Conservation (phyloP, 2,797 vertebrate genomes). For the Acanthopagrus latus region DNA sequence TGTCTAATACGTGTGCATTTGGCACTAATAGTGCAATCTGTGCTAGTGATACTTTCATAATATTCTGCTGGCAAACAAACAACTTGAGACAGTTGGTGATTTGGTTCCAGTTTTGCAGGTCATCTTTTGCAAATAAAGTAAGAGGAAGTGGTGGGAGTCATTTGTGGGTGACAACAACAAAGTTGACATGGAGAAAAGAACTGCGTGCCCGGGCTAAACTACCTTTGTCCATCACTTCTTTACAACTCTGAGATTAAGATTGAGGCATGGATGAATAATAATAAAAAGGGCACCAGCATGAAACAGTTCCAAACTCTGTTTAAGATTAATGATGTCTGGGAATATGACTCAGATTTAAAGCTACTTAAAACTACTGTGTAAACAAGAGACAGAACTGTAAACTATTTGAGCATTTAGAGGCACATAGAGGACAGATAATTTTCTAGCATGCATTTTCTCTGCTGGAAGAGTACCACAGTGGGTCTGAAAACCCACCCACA, state of each 20-base stretch:
- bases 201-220: background rate
- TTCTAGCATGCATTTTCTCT: no score
- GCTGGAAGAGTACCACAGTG: no score
- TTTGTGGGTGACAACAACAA: background rate
- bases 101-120: constrained; percentile 1
- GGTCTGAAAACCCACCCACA: no score
- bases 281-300: background rate
- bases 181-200: background rate
- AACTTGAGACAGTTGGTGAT: constrained; percentile 14
- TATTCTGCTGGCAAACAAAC: constrained; percentile 11
- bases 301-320: background rate
- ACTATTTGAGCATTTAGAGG: background rate
- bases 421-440: background rate
- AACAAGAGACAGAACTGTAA: background rate
- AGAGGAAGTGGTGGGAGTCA: background rate
- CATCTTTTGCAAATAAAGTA: background rate
- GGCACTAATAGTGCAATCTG: constrained; percentile 27
- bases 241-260: no score
- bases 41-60: background rate
- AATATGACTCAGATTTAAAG: background rate
- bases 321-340: background rate
- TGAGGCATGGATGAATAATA: background rate
- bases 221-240: background rate
- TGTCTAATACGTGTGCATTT: constrained; percentile 34
- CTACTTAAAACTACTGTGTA: no score